phyloP scores from a whole-genome alignment of 2,888 invertebrate genomes.

The Colostygia pectinataria region DNA sequence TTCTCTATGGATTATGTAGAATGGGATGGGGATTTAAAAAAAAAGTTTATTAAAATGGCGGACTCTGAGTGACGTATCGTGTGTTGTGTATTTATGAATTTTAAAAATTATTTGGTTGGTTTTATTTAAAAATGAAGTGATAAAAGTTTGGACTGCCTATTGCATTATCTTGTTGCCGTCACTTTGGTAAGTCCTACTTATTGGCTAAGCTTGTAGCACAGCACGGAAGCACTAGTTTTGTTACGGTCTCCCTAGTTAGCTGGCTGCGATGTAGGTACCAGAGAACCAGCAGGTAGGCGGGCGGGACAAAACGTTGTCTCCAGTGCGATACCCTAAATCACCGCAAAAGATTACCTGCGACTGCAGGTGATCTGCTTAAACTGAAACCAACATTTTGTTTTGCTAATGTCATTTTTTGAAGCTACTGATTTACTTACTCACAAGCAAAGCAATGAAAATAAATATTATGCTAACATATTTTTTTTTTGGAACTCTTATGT shows the following conservation, averaged over 20 bases:
- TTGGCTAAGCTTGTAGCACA: slow-evolving; percentile 4
- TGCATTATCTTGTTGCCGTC: slow-evolving; percentile 45
- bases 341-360: not conserved
- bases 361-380: no score
- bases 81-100: slow-evolving; percentile 77
- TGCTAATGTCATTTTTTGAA: no score
- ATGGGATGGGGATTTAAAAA: slow-evolving; percentile 20
- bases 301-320: slow-evolving; percentile 45
- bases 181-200: slow-evolving; percentile 49
- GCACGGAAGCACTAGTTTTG: slow-evolving; percentile 37
- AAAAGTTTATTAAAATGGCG: slow-evolving; percentile 73
- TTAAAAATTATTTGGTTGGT: slow-evolving; percentile 46
- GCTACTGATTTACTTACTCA: no score
- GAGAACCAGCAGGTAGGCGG: slow-evolving; percentile 58
- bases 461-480: no score
- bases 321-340: not conserved
- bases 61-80: slow-evolving; percentile 74
- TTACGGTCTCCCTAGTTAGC: slow-evolving; percentile 52
- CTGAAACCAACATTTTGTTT: no score
- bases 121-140: slow-evolving; percentile 65
- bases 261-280: slow-evolving; percentile 23
- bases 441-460: slow-evolving; percentile 1
- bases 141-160: slow-evolving; percentile 45
- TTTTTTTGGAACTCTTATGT: not conserved
- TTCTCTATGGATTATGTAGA: no score